Base-by-base conservation (phyloP, 1,140 invertebrate genomes). In the Oncopeltus fasciatus region DNA sequence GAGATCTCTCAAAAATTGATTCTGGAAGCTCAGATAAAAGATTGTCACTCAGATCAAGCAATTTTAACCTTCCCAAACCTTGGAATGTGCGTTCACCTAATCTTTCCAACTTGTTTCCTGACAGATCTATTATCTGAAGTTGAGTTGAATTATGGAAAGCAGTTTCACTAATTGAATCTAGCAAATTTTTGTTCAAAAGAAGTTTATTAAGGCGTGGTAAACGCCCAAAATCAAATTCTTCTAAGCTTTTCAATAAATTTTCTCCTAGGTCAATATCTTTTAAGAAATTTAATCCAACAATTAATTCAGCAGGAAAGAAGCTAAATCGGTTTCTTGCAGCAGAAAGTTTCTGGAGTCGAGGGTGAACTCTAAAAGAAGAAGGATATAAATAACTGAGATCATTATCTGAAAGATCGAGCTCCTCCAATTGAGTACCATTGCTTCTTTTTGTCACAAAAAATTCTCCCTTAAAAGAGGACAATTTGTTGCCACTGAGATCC, bases 71-170 rank as follows among this genome's bases (percentile, higher is more conserved):
- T 29, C 84, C 77, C 21, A 94, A 69, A 24, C 90, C 90, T 72
- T 91, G 85, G 73, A 95, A 90, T 1, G 86, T 83, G 66, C 88
- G 78, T 59, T 90, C 87, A 1, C 83, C 84, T 8, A 95, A 72
- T 27, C 81, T 75, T 67, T 88, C 84, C 16, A 95, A 74, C 61
- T 79, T 79, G 71, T 95, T 95, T 26, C 73, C 66, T 0, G 84
- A 82, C 43, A 95, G 74, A 73, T 92, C 84, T 27, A 95, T 70
- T 14, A 81, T 69, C 71, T 93, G 90, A 59, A 94, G 76, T 73
- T 92, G 90, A 0, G 88, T 85, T 0, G 90, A 94, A 70, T 94
- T 94, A 67, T 91, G 85, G 71, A 94, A 94, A 0, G 89, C 86
- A 74, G 88, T 83, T 74, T 91, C 88, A 65, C 84, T 86, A 12